Percentiles rank a stretch among this genome's conserved stretches.
phyloP scores from a whole-genome alignment of 2,888 invertebrate genomes.

The Alcis repandata region DNA sequence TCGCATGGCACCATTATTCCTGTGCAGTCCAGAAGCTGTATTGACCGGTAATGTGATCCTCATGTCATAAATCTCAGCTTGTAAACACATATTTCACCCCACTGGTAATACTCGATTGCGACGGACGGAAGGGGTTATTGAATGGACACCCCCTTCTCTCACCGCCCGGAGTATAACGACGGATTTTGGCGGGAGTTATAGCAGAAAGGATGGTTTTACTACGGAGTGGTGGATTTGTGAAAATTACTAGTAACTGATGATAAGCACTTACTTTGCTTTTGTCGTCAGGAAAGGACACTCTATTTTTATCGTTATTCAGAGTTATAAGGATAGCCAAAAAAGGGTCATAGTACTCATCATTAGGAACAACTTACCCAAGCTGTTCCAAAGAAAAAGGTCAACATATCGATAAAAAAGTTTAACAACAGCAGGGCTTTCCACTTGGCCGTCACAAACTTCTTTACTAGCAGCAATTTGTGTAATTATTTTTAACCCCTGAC shows the following conservation, averaged over 20 bases:
- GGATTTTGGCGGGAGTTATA: neutral
- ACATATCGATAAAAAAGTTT: too few species aligned
- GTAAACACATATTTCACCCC: conserved; percentile 14
- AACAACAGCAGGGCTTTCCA: too few species aligned
- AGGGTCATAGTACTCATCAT: too few species aligned
- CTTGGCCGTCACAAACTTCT: too few species aligned
- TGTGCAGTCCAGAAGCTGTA: neutral
- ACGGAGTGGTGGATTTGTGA: neutral
- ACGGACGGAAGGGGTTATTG: conserved; percentile 14
- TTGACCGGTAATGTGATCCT: neutral
- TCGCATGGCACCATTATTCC: too few species aligned
- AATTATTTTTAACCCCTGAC: too few species aligned
- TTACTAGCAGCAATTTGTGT: too few species aligned
- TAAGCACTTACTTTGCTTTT: neutral
- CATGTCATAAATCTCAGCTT: conserved; percentile 8
- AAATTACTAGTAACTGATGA: neutral
- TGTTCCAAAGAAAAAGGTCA: too few species aligned
- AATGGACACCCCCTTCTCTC: too few species aligned
- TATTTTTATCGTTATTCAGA: neutral
- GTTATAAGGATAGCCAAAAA: too few species aligned
- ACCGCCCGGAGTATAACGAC: conserved; percentile 10
- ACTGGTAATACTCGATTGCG: conserved; percentile 1
- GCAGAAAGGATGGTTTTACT: conserved; percentile 9
- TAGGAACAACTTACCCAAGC: too few species aligned
- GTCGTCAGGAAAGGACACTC: neutral